Base-by-base conservation (phyloP, 2,113 vertebrate genomes). In the Hipposideros armiger region DNA sequence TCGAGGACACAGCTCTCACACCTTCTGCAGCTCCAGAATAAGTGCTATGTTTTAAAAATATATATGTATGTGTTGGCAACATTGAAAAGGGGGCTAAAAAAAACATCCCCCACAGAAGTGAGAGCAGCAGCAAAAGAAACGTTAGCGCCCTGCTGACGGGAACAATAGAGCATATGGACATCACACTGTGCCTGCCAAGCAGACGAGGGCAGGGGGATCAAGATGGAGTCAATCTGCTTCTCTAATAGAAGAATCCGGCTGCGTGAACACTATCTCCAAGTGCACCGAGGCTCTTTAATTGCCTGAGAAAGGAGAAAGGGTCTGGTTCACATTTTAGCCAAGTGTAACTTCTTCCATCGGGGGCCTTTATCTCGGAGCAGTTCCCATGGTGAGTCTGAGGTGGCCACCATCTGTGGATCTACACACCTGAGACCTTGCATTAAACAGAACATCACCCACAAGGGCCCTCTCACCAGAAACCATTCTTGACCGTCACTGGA, bases 1-100 rank as follows among this genome's bases (percentile, higher is more conserved):
- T 98, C 95, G 96, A 98, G 98, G 98, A 98, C 98, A 98, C 97
- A 98, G 91, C 95, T 95, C 97, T 98, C 98, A 97, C 97, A 97
- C 97, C 98, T 97, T 98, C 97, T 26, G 11, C 97, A 92, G 97
- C 97, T 98, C 98, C 98, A 98, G 95, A 98, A 97, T 98, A 98
- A 98, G 98, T 98, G 97, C 97, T 98, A 98, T 98, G 97, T 97
- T 98, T 97, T 98, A 98, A 98, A 98, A 97, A 98, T 98, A 98
- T 98, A 98, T 98, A 97, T 97, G 97, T 98, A 98, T 98, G 97
- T 98, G 97, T 98, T 97, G 97, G 97, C 97, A 98, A 98, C 97
- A 98, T 98, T 97, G 97, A 97, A 98, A 96, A 97, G 97, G 97
- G 97, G 97, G 97, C 96, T 97, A 83, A 97, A 93, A 87, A 87